Base-by-base conservation (phyloP, 2,888 invertebrate species). In the Megalurothrips usitatus region DNA sequence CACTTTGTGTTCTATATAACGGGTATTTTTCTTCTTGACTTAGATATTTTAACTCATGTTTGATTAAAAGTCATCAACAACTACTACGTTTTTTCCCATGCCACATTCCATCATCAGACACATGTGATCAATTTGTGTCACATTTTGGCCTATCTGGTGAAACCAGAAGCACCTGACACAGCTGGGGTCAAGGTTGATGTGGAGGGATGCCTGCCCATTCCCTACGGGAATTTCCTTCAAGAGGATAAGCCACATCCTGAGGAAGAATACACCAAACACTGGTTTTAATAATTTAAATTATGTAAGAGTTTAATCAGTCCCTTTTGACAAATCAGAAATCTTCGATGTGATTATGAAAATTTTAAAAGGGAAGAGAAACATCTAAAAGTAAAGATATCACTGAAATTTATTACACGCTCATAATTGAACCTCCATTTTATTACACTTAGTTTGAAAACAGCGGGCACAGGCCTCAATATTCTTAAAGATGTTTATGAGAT, bases 371-470 rank as follows among this genome's bases (percentile, higher is more conserved):
- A 17, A 19, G 58, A 19, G 17, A 14, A 58, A 10, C 11, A 58
- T 58, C n/a, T 26, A 26, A 75, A 26, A 75, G 1, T 23, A 12
- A 75, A 75, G 12, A 26, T 26, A 26, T 26, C 12, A 75, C 11
- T 75, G 68, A 75, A 75, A 75, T 75, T 75, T 75, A 75, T 75
- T 75, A 75, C 12, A 12, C 26, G 68, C 11, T 23, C 11, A 75
- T 75, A 10, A 26, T 26, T 75, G 68, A 75, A 75, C 23, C 68
- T 26, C 14, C 19, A 17, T 26, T 23, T 68, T 23, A 26, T 11
- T 26, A 75, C 14, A n/a, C 68, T 75, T 23, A 12, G 23, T 26
- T 23, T 23, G 68, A 26, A n/a, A 75, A 75, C 26, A 75, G 11
- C 23, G 26, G 23, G 23, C 23, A 75, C 68, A 75, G 8, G 12